Evolutionary conservation across 2,113 vertebrate species (phyloP).

Genomic region (Nesospiza acunhae): DNA sequence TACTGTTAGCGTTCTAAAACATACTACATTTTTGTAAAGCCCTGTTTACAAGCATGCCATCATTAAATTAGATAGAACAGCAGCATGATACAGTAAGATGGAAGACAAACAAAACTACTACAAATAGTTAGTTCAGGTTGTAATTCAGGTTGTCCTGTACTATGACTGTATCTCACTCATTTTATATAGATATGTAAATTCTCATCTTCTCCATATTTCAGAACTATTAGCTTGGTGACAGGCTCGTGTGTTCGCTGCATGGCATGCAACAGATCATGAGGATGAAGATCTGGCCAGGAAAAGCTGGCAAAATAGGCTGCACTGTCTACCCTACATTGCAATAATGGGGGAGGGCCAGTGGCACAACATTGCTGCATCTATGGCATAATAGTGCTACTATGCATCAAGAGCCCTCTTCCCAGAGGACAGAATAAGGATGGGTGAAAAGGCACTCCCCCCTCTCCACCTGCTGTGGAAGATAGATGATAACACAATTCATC

Average conservation of each 20-base stretch:
- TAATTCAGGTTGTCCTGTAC: background rate
- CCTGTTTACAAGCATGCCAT: background rate
- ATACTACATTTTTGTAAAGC: background rate
- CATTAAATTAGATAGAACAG: background rate
- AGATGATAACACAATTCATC: background rate
- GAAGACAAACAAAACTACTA: background rate
- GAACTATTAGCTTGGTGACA: background rate
- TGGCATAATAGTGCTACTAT: background rate
- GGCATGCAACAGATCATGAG: background rate
- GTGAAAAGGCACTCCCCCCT: background rate
- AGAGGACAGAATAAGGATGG: background rate
- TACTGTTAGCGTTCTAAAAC: background rate
- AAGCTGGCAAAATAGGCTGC: background rate
- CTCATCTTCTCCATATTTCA: background rate
- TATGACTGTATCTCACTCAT: background rate
- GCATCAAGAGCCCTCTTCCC: background rate
- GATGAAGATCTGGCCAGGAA: background rate
- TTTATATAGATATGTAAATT: background rate
- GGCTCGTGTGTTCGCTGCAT: background rate
- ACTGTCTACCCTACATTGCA: background rate
- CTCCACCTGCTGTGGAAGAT: background rate
- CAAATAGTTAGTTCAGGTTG: background rate
- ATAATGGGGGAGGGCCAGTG: background rate
- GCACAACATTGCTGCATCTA: background rate
- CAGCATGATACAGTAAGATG: background rate